Percentiles rank a stretch among this genome's conserved stretches.
Evolutionary conservation across 2,113 vertebrate genomes (phyloP).

Genomic region (Axis porcinus): DNA sequence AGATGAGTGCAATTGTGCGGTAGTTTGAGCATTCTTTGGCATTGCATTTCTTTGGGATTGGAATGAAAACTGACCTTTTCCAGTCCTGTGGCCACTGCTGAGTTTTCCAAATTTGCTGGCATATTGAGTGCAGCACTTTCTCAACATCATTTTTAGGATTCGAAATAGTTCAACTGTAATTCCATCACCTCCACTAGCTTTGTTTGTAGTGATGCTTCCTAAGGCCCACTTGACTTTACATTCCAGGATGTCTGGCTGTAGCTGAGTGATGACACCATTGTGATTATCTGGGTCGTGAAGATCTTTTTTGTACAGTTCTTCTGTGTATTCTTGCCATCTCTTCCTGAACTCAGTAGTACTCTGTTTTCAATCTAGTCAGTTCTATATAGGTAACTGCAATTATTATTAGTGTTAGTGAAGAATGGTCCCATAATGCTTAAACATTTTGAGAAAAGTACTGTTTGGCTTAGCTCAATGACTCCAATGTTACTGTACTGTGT

Average conservation of each 20-base stretch:
- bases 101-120: background rate
- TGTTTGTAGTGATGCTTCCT: background rate
- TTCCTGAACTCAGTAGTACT: background rate
- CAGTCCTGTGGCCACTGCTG: background rate
- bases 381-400: background rate
- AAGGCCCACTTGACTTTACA: background rate
- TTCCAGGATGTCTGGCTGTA: background rate
- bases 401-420: background rate
- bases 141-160: background rate
- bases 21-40: background rate
- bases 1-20: background rate
- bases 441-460: background rate
- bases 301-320: background rate
- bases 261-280: fast-evolving
- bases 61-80: background rate
- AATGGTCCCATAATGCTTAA: background rate
- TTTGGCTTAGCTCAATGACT: background rate
- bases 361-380: background rate
- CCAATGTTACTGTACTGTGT: background rate
- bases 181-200: background rate
- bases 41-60: background rate
- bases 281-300: background rate
- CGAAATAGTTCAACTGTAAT: background rate
- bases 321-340: background rate
- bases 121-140: background rate